Base-by-base conservation (phyloP, 2,888 invertebrate species). In the Caenorhabditis uteleia region DNA sequence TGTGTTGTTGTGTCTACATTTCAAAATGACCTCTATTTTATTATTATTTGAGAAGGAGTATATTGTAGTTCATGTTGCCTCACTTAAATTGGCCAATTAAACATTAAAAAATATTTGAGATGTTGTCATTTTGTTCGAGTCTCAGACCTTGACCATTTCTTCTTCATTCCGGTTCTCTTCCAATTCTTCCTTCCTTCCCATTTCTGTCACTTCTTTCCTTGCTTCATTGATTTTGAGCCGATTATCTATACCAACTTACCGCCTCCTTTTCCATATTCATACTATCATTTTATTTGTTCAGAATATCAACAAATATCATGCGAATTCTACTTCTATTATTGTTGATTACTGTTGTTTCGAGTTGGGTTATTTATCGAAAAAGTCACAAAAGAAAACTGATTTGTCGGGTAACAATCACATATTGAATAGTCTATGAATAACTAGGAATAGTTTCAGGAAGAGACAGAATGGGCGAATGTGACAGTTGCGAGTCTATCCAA, bases 341-440 rank as follows among this genome's bases (percentile, higher is more conserved):
- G 18, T 21, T 58, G 16, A 34, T 26, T n/a, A 34, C 57, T 10
- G 7, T 69, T 21, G 55, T 42, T 5, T 64, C 67, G 0, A 55
- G 65, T 2, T 75, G 73, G 73, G 73, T 75, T 20, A 73, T 75
- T 45, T 75, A 75, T 48, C 58, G 72, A 40, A 64, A 68, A 44
- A 70, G 60, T 42, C 74, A 74, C 29, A 72, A 72, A 29, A 68
- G 64, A 42, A 55, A 65, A 34, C 57, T 74, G 2, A 59, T 74
- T 23, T 74, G 74, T 51, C 56, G 66, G 20, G 72, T 67, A 26
- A 64, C 58, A 36, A 29, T 20, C 40, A 16, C 6, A 7, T 14
- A 18, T 45, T 44, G 12, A 4, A 25, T 18, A 40, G 20, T 40
- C 6, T 5, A n/a, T n/a, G n/a, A n/a, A n/a, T n/a, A n/a, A n/a